These are phyloP conservation scores for Actinemys pallida DNA, from an alignment of 2,113 vertebrate species.

Conservation along the genomic window DNA sequence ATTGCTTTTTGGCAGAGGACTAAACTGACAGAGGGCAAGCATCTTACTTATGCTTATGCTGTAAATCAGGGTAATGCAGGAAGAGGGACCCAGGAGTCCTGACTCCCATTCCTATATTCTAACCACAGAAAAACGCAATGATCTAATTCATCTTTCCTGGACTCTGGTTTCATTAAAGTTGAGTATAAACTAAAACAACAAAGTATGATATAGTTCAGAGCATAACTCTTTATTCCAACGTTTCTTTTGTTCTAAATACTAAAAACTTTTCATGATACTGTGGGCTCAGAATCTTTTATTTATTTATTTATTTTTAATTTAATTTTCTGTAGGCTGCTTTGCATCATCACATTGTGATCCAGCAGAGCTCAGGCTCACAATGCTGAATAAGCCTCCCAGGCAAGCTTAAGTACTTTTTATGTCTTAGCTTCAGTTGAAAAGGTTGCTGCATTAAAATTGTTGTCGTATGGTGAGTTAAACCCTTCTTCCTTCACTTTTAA, in stretches of 20 bases:
- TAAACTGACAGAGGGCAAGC: not conserved
- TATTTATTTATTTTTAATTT: slow-evolving; percentile 58
- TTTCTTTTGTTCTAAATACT: slow-evolving; percentile 9
- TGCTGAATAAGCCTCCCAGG: slow-evolving; percentile 63
- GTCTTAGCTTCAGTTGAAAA: slow-evolving; percentile 74
- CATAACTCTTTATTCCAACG: slow-evolving; percentile 31
- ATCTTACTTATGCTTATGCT: not conserved
- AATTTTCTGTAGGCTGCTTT: slow-evolving; percentile 62
- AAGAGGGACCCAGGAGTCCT: not conserved
- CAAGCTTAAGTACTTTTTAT: slow-evolving; percentile 70
- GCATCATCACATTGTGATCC: slow-evolving; percentile 62
- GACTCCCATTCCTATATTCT: not conserved
- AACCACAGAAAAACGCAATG: not conserved
- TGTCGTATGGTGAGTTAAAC: slow-evolving; percentile 60
- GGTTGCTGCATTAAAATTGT: slow-evolving; percentile 69
- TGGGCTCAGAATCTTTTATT: slow-evolving; percentile 56
- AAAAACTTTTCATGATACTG: slow-evolving; percentile 3
- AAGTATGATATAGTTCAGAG: not conserved
- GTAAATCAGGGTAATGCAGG: not conserved
- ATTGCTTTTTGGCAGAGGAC: not conserved
- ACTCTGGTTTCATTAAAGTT: slow-evolving; percentile 11
- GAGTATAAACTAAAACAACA: slow-evolving; percentile 17
- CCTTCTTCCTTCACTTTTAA: slow-evolving; percentile 29
- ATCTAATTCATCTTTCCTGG: not conserved
- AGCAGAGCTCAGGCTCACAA: slow-evolving; percentile 58